Conservation (phyloP, 2,888 invertebrate genomes). For the Eustalomyia histrio region DNA sequence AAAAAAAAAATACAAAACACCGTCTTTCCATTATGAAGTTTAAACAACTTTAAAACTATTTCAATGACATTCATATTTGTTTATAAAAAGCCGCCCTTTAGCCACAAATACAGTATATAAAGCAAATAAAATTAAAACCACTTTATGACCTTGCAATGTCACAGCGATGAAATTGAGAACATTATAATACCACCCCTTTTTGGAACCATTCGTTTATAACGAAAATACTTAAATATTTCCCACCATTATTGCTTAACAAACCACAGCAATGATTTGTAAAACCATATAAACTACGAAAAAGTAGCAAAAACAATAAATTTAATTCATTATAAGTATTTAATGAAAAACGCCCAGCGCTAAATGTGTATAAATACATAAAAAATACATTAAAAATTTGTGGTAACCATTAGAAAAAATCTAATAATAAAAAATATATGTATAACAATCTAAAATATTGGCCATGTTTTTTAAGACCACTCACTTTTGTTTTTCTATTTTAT, state of each 20-base stretch:
- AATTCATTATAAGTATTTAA: conserved; percentile 4
- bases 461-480: conserved; percentile 37
- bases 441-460: conserved; percentile 4
- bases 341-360: conserved; percentile 26
- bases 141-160: conserved; percentile 58
- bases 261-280: conserved; percentile 24
- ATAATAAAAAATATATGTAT: conserved; percentile 10
- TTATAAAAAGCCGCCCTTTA: conserved; percentile 35
- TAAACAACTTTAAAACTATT: conserved; percentile 4
- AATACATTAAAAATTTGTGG: not conserved
- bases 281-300: conserved; percentile 15
- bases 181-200: conserved; percentile 36
- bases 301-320: not conserved
- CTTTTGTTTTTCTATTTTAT: conserved; percentile 38
- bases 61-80: conserved; percentile 44
- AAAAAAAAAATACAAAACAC: not conserved
- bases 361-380: not conserved
- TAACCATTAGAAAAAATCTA: not conserved
- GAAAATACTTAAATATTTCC: conserved; percentile 40
- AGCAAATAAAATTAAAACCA: conserved; percentile 33
- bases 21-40: not conserved
- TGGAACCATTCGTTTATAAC: not conserved
- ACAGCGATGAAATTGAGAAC: conserved; percentile 54
- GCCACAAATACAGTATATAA: conserved; percentile 29
- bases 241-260: conserved; percentile 57